These are phyloP conservation scores for Oxygymnocypris stewartii DNA, from an alignment of 2,113 vertebrate genomes.

Conservation along the genomic window DNA sequence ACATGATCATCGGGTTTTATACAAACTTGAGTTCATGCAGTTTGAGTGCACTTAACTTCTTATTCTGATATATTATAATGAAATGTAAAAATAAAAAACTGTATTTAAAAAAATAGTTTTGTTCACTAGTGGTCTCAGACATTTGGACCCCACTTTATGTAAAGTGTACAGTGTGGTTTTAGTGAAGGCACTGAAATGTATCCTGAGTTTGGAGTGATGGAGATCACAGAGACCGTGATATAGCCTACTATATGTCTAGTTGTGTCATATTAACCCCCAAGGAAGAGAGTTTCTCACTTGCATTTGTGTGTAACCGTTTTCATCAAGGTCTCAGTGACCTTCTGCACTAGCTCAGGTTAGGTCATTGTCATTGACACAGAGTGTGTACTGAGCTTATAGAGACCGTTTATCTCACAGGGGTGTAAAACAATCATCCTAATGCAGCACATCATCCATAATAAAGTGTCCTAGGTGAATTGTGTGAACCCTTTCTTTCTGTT, in stretches of 20 bases:
- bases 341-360: not conserved
- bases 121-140: not conserved
- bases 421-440: not conserved
- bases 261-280: conserved; percentile 5
- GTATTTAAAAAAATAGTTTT: not conserved
- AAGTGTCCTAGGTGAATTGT: not conserved
- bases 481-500: conserved; percentile 6
- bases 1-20: not conserved
- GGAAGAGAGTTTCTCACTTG: not conserved
- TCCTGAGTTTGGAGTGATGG: not conserved
- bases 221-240: not conserved
- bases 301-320: not conserved
- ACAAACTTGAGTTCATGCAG: not conserved
- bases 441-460: not conserved
- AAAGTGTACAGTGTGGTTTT: not conserved
- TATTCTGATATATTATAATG: not conserved
- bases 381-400: not conserved
- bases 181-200: not conserved
- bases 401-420: not conserved
- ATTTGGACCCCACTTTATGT: not conserved
- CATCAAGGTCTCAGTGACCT: conserved; percentile 16
- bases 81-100: not conserved
- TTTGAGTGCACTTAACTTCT: not conserved
- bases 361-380: not conserved
- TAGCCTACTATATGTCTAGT: not conserved